Conservation (phyloP, 1,140 invertebrate genomes). For the Drosophila parabipectinata region DNA sequence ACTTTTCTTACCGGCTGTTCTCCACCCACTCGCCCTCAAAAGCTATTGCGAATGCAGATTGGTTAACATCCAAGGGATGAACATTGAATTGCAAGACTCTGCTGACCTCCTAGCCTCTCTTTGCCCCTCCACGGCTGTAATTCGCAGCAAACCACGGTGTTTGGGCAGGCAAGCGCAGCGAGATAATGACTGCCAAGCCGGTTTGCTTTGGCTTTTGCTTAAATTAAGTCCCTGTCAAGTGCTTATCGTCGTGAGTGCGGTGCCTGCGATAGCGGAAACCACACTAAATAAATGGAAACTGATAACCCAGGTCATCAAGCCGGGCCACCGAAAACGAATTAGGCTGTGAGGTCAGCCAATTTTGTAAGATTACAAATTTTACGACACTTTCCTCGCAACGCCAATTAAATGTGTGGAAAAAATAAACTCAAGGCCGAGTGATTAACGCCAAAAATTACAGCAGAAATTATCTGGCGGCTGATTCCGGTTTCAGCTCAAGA, state of each 20-base stretch:
- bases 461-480: conserved; percentile 2
- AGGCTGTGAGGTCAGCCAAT: conserved; percentile 19
- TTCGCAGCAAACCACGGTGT: background rate
- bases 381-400: conserved; percentile 54
- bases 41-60: conserved; percentile 13
- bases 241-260: conserved; percentile 26
- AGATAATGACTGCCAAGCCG: conserved; percentile 14
- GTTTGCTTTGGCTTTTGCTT: conserved; percentile 12
- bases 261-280: conserved; percentile 6
- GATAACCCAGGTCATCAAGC: conserved; percentile 37
- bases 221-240: conserved; percentile 24
- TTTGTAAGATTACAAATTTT: conserved; percentile 42
- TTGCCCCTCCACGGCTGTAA: background rate
- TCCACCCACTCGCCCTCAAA: conserved; percentile 3
- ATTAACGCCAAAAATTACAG: conserved; percentile 44
- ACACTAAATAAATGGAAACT: conserved; percentile 5
- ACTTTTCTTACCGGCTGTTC: conserved; percentile 10
- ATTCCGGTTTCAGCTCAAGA: background rate
- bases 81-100: conserved; percentile 1
- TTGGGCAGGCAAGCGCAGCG: conserved; percentile 8
- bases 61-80: background rate
- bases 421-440: conserved; percentile 44
- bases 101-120: background rate
- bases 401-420: conserved; percentile 50
- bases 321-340: background rate